Evolutionary conservation across 2,888 invertebrate genomes (phyloP).

Genomic region (Xestobium rufovillosum): DNA sequence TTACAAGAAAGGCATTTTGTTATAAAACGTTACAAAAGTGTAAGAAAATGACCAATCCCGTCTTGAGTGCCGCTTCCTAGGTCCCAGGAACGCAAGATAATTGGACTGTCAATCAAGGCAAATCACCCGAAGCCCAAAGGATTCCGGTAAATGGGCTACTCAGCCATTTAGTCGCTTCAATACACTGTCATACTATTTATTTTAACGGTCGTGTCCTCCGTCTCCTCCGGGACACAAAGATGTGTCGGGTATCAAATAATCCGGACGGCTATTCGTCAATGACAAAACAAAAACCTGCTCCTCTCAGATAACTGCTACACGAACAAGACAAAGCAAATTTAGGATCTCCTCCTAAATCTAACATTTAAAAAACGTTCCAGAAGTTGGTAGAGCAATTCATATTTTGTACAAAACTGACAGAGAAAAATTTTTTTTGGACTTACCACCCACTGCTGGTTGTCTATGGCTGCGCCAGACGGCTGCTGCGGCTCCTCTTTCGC

Average conservation of each 20-base stretch:
- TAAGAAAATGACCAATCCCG: no score
- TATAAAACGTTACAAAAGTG: no score
- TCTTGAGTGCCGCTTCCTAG: no score
- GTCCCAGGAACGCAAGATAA: no score
- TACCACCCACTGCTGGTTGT: conserved; percentile 42
- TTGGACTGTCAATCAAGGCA: conserved; percentile 40
- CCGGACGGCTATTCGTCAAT: conserved; percentile 1
- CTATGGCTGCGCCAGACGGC: conserved; percentile 33
- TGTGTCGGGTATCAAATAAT: neutral
- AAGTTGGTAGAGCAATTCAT: no score
- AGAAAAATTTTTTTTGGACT: conserved; percentile 24
- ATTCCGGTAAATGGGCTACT: conserved; percentile 27
- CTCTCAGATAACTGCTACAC: no score
- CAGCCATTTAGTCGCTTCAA: conserved; percentile 24
- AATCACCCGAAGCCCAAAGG: conserved; percentile 34
- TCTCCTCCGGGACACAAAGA: neutral
- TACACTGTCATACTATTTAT: conserved; percentile 25
- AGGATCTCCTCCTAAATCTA: conserved; percentile 1
- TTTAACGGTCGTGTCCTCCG: conserved; percentile 8
- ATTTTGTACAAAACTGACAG: neutral
- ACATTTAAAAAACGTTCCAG: neutral
- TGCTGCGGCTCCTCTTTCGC: conserved; percentile 35
- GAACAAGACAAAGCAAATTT: neutral
- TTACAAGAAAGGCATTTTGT: no score
- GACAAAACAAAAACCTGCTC: conserved; percentile 2